Percentiles rank a stretch among this genome's conserved stretches.
These are phyloP conservation scores for Listrodromus nycthemerus DNA, from an alignment of 2,888 invertebrate genomes.

Conservation along the genomic window DNA sequence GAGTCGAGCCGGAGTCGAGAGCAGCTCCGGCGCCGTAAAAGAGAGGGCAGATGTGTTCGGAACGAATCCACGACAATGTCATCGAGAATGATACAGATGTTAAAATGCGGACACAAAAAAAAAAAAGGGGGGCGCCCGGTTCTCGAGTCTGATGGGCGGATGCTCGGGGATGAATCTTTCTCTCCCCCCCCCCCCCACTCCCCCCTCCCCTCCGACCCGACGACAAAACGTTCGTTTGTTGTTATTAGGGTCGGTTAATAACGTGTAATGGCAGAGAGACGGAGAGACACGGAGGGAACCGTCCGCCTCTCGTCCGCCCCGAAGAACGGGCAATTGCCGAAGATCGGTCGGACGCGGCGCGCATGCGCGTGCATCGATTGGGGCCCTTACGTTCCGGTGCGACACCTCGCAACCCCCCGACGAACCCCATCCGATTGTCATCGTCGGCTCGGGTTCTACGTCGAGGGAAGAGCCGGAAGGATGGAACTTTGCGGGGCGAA, in stretches of 20 bases:
- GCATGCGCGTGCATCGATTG: conserved; percentile 67
- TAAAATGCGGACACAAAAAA: conserved; percentile 70
- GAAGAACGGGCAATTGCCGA: conserved; percentile 9
- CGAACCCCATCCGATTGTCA: conserved; percentile 75
- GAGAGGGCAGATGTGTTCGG: conserved; percentile 77
- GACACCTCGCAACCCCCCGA: conserved; percentile 80
- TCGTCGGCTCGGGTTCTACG: conserved; percentile 45
- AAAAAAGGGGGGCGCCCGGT: conserved; percentile 56
- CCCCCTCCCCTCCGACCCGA: not conserved
- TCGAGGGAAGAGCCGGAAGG: conserved; percentile 20
- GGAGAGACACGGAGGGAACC: conserved; percentile 49
- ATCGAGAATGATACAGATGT: conserved; percentile 83
- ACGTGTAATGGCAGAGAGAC: conserved; percentile 77
- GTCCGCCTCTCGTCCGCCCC: conserved; percentile 18
- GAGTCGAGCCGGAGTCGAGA: not conserved
- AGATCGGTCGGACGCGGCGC: conserved; percentile 2
- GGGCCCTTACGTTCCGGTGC: conserved; percentile 73
- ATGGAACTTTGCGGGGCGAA: conserved; percentile 65
- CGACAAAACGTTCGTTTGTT: conserved; percentile 72
- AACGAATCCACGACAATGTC: conserved; percentile 75
- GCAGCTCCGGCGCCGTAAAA: not conserved
- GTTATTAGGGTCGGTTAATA: conserved; percentile 82
- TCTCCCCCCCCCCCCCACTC: conserved; percentile 10
- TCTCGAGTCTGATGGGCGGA: conserved; percentile 36
- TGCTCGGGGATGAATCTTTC: not conserved